Evolutionary conservation across 2,113 vertebrate species (phyloP), one percentile per base, ranked within the genome.

Genomic region (Propithecus coquereli): DNA sequence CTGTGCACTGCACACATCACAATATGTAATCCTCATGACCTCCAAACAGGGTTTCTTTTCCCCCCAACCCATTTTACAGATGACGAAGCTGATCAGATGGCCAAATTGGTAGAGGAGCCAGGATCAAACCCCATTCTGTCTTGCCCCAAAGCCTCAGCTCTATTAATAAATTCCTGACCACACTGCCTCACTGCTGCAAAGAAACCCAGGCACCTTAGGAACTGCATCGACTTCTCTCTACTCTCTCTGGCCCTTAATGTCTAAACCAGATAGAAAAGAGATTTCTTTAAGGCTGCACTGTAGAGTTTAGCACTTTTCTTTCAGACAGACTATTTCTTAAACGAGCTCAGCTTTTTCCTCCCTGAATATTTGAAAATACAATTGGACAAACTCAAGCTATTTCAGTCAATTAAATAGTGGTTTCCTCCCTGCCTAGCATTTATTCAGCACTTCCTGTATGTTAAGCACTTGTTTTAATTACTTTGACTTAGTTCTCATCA

Each of bases 251-350:
- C 40, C 45, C 63, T 84, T 89, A 65, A 47, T 23, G 63, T 71
- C 87, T 68, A 76, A 86, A 59, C 63, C 70, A 88, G 43, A 47
- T 17, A 91, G 90, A 20, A 90, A 87, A 86, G 57, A 43, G 45
- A 87, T 92, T 94, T 87, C 30, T 34, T 93, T 61, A 45, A 27
- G 63, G 77, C 66, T 47, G 13, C 40, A 70, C 65, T 11, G n/a
- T 20, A 83, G 89, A 79, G 43, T 37, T 88, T 76, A 85, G 54
- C 52, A 71, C 59, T 92, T 96, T 76, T 83, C 47, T 93, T 93
- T 77, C 37, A 81, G 74, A 85, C 30, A 77, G 17, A 83, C 63
- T 54, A 6, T 68, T 82, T 86, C 82, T 87, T 83, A 91, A 79
- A 71, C 9, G 43, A 84, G 3, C 20, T 92, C 87, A 91, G 45